Base-by-base conservation (phyloP, 2,797 vertebrate genomes). In the Betta splendens region DNA sequence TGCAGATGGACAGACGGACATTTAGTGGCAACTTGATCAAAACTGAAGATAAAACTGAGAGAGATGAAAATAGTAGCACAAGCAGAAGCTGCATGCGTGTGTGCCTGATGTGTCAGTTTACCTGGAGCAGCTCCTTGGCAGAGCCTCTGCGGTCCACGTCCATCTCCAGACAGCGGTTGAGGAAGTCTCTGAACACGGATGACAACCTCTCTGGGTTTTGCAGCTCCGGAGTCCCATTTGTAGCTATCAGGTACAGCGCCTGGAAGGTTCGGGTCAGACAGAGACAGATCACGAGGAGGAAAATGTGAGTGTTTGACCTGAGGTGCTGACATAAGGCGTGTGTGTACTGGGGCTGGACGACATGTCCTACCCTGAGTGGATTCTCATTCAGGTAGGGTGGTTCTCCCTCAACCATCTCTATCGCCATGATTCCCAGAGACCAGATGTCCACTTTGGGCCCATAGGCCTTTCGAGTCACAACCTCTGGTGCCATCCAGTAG, bases 401-500 rank as follows among this genome's bases (percentile, higher is more conserved):
- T 36, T 99, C 97, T 80, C 97, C 97, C 91, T 99, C 97, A 51
- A 98, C 96, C 98, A 99, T 99, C 85, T 99, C 97, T 64, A 98
- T 99, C 13, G 97, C 96, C 98, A 99, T 98, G 84, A 99, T 99
- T 64, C 96, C 98, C 72, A 99, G 89, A 59, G 96, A 99, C 98
- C 98, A 99, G 80, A 99, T 98, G 56, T 99, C 98, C 75, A 99
- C 98, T 78, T 99, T 98, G 2, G 97, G 98, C 39, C 98, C 97
- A 0, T 98, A 99, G 0, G 97, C 98, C 86, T 99, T 99, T 38
- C 95, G 90, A 15, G 98, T 99, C 52, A 99, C 98, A 77, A 99
- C 97, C 64, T 99, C 98, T 0, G 96, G 98, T 10, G 98, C 97
- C 98, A 99, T 99, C 96, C 98, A 99, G 77, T 99, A 99, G 0